phyloP scores from a whole-genome alignment of 1,140 invertebrate species.

The Drosophila burlai region DNA sequence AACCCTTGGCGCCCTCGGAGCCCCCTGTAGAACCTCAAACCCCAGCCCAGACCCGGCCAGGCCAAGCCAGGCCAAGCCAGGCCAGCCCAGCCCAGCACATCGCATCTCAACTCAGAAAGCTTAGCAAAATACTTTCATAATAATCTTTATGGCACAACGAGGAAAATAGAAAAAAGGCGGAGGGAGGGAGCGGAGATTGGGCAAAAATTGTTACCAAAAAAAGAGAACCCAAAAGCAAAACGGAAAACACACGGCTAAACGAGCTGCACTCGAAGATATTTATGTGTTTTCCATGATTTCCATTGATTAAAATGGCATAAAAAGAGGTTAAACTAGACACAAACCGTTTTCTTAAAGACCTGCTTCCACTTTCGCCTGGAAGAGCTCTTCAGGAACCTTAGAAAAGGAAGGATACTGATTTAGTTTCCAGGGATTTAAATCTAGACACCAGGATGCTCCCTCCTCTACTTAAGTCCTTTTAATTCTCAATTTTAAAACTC shows the following conservation, averaged over 20 bases:
- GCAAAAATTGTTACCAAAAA: constrained; percentile 39
- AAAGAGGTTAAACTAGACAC: no score
- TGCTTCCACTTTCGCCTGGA: no score
- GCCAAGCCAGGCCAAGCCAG: neutral
- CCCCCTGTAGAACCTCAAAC: neutral
- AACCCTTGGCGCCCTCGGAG: no score
- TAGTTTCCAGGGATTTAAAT: no score
- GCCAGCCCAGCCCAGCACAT: constrained; percentile 6
- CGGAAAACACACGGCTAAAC: constrained; percentile 55
- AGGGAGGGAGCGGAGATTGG: neutral
- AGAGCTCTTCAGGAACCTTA: no score
- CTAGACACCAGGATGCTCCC: no score
- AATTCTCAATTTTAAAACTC: no score
- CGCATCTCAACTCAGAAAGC: constrained; percentile 55
- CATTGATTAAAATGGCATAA: no score
- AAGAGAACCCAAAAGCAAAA: neutral
- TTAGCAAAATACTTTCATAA: constrained; percentile 81
- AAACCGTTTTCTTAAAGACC: no score
- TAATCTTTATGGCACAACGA: constrained; percentile 77
- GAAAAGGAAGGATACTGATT: no score
- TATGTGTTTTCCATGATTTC: neutral
- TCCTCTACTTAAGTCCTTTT: no score
- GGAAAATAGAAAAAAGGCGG: constrained; percentile 45
- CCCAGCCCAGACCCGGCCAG: neutral
- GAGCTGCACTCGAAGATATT: constrained; percentile 29